A percentile compares a stretch with the other conserved stretches of the same genome.
phyloP scores from a whole-genome alignment of 1,140 invertebrate species.

The Propsilocerus akamusi region DNA sequence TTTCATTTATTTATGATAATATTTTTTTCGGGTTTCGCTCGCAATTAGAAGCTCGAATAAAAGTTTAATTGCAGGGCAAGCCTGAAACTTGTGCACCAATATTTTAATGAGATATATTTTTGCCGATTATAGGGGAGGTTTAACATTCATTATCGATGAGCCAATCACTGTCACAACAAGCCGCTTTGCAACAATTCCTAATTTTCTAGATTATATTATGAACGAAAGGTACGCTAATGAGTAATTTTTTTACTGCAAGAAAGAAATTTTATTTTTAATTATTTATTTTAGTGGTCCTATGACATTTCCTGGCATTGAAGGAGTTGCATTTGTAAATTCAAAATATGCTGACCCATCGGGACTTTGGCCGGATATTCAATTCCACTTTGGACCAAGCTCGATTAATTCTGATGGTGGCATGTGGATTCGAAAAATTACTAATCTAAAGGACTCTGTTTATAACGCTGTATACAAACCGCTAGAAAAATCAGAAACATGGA shows the following conservation, averaged over 20 bases:
- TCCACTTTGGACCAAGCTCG: slow-evolving; percentile 66
- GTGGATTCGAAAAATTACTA: slow-evolving; percentile 52
- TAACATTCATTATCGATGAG: slow-evolving; percentile 64
- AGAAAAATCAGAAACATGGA: slow-evolving; percentile 60
- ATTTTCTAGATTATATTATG: slow-evolving; percentile 63
- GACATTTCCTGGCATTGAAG: slow-evolving; percentile 66
- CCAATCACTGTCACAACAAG: slow-evolving; percentile 59
- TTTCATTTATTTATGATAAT: too few relatives aligned
- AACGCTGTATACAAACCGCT: slow-evolving; percentile 72
- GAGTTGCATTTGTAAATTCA: slow-evolving; percentile 64
- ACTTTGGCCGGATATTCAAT: slow-evolving; percentile 71
- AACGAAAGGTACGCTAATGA: slow-evolving; percentile 31
- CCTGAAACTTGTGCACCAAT: not conserved
- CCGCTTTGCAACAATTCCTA: slow-evolving; percentile 54
- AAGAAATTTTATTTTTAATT: not conserved
- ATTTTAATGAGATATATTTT: not conserved
- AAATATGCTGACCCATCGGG: slow-evolving; percentile 53
- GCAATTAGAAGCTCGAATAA: too few relatives aligned
- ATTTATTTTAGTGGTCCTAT: slow-evolving; percentile 32
- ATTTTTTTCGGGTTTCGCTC: too few relatives aligned
- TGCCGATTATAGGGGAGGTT: slow-evolving; percentile 31
- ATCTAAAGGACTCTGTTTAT: slow-evolving; percentile 57
- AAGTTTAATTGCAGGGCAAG: too few relatives aligned
- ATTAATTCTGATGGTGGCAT: slow-evolving; percentile 63
- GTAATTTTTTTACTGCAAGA: slow-evolving; percentile 9